Percentiles rank a stretch among this genome's conserved stretches.
Evolutionary conservation across 1,140 invertebrate species (phyloP).

Genomic region (Brachionus rubens): DNA sequence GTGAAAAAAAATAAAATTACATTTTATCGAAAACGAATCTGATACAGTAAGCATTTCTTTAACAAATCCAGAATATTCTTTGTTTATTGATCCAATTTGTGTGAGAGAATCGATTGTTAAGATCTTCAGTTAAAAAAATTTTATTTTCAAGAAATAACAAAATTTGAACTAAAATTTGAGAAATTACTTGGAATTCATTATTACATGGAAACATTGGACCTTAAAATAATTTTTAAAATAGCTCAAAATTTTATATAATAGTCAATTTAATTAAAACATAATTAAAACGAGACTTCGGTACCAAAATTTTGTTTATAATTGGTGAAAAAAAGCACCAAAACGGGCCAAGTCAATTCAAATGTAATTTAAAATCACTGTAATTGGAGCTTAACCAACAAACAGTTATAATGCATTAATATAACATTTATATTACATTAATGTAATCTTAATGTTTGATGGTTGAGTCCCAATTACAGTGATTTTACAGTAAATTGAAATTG

Average conservation of each 20-base stretch:
- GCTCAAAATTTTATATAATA: too few species aligned
- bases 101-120: constrained; percentile 11
- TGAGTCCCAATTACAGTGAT: too few species aligned
- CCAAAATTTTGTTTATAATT: too few species aligned
- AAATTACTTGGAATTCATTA: constrained; percentile 40
- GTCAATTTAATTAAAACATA: too few species aligned
- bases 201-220: constrained; percentile 31
- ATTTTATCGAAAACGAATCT: constrained; percentile 20
- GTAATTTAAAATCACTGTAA: too few species aligned
- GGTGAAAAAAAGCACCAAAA: neutral
- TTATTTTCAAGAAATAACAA: neutral
- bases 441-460: too few species aligned
- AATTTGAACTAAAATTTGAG: neutral
- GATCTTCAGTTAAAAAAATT: neutral
- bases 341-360: too few species aligned
- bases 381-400: too few species aligned
- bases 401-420: too few species aligned
- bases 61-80: constrained; percentile 44
- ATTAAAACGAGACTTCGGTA: too few species aligned
- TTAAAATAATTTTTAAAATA: neutral
- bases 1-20: neutral
- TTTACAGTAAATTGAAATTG: too few species aligned
- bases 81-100: constrained; percentile 27
- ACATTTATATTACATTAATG: too few species aligned
- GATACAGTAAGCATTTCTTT: constrained; percentile 1